A percentile compares a stretch with the other conserved stretches of the same genome.
Conservation (phyloP, 37 sponge, comb jelly and placozoan species). For the Amphimedon queenslandica region DNA sequence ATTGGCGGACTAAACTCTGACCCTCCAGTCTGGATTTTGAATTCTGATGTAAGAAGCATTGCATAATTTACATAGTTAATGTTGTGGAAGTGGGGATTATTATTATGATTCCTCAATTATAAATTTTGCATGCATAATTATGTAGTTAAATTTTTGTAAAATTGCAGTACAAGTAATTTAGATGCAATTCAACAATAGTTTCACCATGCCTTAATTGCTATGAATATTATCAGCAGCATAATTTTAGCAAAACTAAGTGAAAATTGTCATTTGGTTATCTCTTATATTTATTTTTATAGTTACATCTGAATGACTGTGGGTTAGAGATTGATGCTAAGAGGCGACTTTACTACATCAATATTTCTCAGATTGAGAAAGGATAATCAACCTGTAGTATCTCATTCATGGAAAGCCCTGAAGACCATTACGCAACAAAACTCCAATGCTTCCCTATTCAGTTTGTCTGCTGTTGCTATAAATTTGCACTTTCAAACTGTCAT, state of each 20-base stretch:
- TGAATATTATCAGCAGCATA: no score
- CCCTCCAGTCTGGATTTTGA: neutral
- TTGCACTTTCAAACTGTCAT: conserved; percentile 20
- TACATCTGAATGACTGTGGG: conserved; percentile 2
- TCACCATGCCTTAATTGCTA: no score
- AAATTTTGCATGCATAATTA: no score
- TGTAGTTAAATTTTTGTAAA: no score
- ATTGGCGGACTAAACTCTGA: neutral
- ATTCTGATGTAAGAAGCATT: no score
- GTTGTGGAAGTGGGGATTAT: no score
- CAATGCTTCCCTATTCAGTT: conserved; percentile 15
- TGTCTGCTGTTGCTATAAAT: conserved; percentile 26
- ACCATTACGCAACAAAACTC: conserved; percentile 5
- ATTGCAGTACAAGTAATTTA: no score
- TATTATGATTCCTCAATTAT: no score
- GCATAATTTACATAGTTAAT: no score
- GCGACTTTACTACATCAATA: neutral
- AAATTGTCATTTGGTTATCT: no score
- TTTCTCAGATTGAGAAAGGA: conserved; percentile 15
- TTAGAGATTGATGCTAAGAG: neutral
- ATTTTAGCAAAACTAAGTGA: no score
- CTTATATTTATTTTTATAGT: neutral
- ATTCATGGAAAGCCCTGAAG: conserved; percentile 12
- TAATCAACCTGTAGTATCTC: neutral
- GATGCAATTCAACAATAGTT: no score